phyloP scores from a whole-genome alignment of 2,888 invertebrate genomes.

The Ophion obscuratus region DNA sequence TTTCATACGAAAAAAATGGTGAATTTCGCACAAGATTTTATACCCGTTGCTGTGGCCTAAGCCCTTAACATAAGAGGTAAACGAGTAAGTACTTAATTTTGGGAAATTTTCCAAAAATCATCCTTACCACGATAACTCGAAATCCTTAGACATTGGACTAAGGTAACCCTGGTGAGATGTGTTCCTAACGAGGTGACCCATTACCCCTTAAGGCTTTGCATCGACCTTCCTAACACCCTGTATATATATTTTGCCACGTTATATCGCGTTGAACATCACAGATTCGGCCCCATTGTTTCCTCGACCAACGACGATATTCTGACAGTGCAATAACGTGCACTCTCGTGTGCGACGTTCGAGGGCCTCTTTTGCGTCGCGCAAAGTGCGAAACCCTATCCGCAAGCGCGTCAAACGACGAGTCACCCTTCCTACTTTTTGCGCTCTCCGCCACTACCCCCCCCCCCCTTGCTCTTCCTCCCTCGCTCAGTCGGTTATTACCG shows the following conservation, averaged over 20 bases:
- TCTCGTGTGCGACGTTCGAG: background rate
- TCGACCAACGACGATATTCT: constrained; percentile 51
- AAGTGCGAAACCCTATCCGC: constrained; percentile 39
- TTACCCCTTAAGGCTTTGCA: too few relatives aligned
- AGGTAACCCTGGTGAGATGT: too few relatives aligned
- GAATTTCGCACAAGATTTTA: too few relatives aligned
- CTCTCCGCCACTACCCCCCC: background rate
- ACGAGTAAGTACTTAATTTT: too few relatives aligned
- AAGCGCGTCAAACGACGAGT: constrained; percentile 43
- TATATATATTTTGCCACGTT: constrained; percentile 34
- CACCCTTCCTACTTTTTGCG: constrained; percentile 41
- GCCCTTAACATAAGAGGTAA: too few relatives aligned
- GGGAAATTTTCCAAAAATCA: too few relatives aligned
- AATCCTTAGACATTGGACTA: too few relatives aligned
- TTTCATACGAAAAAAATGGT: too few relatives aligned
- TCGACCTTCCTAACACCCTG: background rate
- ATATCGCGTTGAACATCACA: constrained; percentile 51
- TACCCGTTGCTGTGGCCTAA: too few relatives aligned
- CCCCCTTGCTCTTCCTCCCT: background rate
- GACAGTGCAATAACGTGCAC: constrained; percentile 26
- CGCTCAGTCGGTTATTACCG: constrained; percentile 53
- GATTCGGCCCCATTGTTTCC: constrained; percentile 63
- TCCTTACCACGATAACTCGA: too few relatives aligned
- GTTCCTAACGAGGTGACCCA: too few relatives aligned
- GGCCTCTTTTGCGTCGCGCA: constrained; percentile 40